A percentile compares a stretch with the other conserved stretches of the same genome.
Evolutionary conservation across 2,888 invertebrate genomes (phyloP).

Genomic region (Drosophila anomalata): DNA sequence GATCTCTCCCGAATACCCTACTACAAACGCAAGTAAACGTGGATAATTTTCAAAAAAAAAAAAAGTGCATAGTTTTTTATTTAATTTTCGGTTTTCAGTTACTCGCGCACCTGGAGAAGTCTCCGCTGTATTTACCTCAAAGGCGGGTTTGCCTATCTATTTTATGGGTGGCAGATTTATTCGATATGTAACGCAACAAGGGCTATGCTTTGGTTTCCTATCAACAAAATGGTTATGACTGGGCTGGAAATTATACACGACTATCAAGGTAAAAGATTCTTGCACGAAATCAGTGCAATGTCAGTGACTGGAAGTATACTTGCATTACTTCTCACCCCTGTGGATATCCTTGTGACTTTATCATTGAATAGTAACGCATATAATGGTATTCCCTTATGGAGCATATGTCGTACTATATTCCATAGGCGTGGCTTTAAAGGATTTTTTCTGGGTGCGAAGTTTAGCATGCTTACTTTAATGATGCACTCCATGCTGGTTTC

Average conservation of each 20-base stretch:
- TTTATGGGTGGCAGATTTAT: conserved; percentile 31
- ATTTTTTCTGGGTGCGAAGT: conserved; percentile 50
- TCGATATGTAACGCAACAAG: conserved; percentile 3
- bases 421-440: conserved; percentile 42
- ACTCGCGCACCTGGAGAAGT: conserved; percentile 8
- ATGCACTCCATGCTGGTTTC: conserved; percentile 52
- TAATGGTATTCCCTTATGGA: background rate
- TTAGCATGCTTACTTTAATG: conserved; percentile 41
- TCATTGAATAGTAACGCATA: conserved; percentile 23
- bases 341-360: conserved; percentile 47
- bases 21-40: conserved; percentile 36
- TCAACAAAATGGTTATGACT: conserved; percentile 1
- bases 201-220: conserved; percentile 12
- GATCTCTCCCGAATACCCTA: conserved; percentile 29
- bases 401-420: background rate
- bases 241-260: background rate
- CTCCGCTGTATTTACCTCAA: conserved; percentile 22
- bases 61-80: background rate
- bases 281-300: conserved; percentile 36
- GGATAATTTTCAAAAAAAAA: background rate
- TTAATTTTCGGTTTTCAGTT: conserved; percentile 9
- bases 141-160: conserved; percentile 20
- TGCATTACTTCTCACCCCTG: conserved; percentile 48
- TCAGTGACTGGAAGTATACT: conserved; percentile 45
- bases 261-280: conserved; percentile 15